A percentile compares a stretch with the other conserved stretches of the same genome.
Evolutionary conservation across 2,113 vertebrate species (phyloP).

Genomic region (Tinamus guttatus): DNA sequence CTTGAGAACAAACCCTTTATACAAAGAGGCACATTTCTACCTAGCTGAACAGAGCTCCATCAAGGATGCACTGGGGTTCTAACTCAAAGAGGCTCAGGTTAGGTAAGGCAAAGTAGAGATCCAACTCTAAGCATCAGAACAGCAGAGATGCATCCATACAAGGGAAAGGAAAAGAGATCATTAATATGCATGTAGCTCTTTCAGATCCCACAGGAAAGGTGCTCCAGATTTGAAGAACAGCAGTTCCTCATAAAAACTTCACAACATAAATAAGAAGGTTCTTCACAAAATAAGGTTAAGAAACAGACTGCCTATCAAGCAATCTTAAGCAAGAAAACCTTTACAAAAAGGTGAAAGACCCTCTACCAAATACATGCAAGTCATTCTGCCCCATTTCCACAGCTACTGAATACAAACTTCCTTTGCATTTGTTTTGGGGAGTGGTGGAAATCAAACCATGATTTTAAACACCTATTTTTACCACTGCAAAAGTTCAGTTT

Average conservation of each 20-base stretch:
- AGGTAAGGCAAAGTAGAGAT: background rate
- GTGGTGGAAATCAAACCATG: background rate
- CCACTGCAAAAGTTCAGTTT: background rate
- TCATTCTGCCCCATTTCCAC: background rate
- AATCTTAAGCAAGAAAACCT: background rate
- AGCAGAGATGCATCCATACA: background rate
- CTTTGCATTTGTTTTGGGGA: background rate
- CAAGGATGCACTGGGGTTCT: background rate
- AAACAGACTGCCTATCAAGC: background rate
- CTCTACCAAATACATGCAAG: background rate
- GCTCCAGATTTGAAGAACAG: background rate
- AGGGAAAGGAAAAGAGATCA: background rate
- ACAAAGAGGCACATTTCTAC: background rate
- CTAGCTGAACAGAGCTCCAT: background rate
- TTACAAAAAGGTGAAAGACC: background rate
- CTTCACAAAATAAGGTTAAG: background rate
- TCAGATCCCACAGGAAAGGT: background rate
- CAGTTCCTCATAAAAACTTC: background rate
- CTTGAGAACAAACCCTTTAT: background rate
- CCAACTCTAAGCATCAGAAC: background rate
- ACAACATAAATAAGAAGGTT: background rate
- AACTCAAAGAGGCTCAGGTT: background rate
- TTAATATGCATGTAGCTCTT: background rate
- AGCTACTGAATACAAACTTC: background rate
- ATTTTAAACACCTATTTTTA: background rate